These are phyloP conservation scores for Donacobius atricapilla DNA, from an alignment of 2,113 vertebrate species.

Conservation along the genomic window DNA sequence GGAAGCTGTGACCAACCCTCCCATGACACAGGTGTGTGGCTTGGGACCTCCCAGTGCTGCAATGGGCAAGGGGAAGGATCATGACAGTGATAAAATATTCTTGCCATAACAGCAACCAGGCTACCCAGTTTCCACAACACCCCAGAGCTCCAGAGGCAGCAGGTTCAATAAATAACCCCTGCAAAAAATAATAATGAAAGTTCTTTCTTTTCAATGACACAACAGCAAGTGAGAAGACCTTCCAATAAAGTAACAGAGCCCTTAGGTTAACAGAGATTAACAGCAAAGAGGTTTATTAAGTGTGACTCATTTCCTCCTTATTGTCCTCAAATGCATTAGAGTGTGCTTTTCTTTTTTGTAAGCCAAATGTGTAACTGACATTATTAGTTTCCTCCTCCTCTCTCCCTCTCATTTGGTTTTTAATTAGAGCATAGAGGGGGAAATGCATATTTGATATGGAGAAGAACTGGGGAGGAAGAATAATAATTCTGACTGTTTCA, in stretches of 20 bases:
- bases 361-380: conserved; percentile 50
- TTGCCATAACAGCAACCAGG: rapidly evolving
- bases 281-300: conserved; percentile 49
- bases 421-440: conserved; percentile 39
- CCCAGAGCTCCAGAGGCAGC: not conserved
- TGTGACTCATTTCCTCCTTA: conserved; percentile 58
- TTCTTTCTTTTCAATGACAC: not conserved
- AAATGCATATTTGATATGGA: not conserved
- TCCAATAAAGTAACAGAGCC: not conserved
- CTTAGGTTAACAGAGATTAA: conserved; percentile 55
- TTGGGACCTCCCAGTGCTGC: not conserved
- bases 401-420: conserved; percentile 16
- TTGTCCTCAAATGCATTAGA: conserved; percentile 36
- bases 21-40: rapidly evolving
- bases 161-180: not conserved
- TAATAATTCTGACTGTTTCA: conserved; percentile 22
- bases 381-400: conserved; percentile 45
- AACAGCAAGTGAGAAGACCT: not conserved
- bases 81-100: not conserved
- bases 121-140: not conserved
- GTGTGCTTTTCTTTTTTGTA: not conserved
- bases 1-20: not conserved
- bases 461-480: not conserved
- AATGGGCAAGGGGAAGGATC: rapidly evolving
- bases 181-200: not conserved